A percentile compares a stretch with the other conserved stretches of the same genome.
Evolutionary conservation across 1,140 invertebrate species (phyloP).

Genomic region (Drosophila trapezifrons): DNA sequence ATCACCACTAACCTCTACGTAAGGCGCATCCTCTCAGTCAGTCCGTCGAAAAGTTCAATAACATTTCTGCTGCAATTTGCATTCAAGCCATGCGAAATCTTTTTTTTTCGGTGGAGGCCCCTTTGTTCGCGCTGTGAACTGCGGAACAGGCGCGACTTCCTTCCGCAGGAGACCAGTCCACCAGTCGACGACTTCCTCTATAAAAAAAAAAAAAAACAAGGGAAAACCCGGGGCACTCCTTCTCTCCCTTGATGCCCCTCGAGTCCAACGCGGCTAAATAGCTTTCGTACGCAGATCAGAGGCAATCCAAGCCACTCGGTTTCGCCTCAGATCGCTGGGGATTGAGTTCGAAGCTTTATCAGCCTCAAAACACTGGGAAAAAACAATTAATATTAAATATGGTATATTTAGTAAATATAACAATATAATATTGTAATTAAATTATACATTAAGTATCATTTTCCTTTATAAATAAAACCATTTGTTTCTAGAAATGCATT

Average conservation of each 20-base stretch:
- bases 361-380: background rate
- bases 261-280: background rate
- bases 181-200: conserved; percentile 50
- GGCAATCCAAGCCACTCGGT: conserved; percentile 8
- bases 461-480: too few species aligned
- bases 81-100: conserved; percentile 27
- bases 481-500: too few species aligned
- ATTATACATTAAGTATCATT: too few species aligned
- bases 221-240: conserved; percentile 23
- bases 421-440: too few species aligned
- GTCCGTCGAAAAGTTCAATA: conserved; percentile 57
- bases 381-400: background rate
- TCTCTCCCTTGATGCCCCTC: conserved; percentile 1
- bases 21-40: background rate
- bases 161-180: conserved; percentile 49
- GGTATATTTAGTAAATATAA: too few species aligned
- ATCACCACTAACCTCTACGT: too few species aligned
- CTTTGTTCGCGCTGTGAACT: conserved; percentile 20
- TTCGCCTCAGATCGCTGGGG: background rate
- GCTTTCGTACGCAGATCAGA: conserved; percentile 44
- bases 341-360: conserved; percentile 15
- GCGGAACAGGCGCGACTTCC: conserved; percentile 63
- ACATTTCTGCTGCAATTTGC: conserved; percentile 65
- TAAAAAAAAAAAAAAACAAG: conserved; percentile 24
- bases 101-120: background rate